Evolutionary conservation across 1,140 invertebrate genomes (phyloP).

Genomic region (Triops longicaudatus): DNA sequence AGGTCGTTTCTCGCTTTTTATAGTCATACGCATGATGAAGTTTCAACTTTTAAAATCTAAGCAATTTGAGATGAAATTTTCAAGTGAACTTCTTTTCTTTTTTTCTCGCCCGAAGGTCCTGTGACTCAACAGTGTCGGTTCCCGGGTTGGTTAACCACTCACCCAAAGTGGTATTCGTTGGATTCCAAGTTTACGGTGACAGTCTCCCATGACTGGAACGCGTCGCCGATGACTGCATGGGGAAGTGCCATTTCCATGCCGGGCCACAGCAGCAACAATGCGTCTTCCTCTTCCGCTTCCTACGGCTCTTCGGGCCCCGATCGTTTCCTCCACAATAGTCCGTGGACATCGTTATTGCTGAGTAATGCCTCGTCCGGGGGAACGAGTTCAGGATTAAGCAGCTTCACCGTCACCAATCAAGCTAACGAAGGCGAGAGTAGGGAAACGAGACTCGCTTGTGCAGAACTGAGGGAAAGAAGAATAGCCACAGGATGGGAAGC

Average conservation of each 20-base stretch:
- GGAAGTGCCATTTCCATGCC: neutral
- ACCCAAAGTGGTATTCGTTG: neutral
- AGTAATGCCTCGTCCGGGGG: neutral
- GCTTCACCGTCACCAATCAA: neutral
- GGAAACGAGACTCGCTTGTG: neutral
- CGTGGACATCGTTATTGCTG: conserved; percentile 1
- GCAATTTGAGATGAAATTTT: neutral
- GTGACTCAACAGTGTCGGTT: conserved; percentile 2
- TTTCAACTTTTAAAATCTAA: neutral
- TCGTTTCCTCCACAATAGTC: neutral
- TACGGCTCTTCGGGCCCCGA: neutral
- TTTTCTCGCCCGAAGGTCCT: neutral
- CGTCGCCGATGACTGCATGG: neutral
- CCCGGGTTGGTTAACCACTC: conserved; percentile 13
- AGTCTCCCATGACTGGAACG: neutral
- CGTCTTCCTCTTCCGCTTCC: conserved; percentile 8
- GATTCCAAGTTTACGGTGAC: conserved; percentile 3
- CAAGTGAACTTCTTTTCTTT: neutral
- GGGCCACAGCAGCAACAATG: conserved; percentile 5
- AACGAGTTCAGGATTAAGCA: neutral
- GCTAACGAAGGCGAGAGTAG: neutral
- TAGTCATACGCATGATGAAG: neutral
- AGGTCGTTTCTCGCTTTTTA: no score
- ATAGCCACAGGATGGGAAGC: conserved; percentile 5
- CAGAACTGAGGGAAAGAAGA: neutral